Conservation (phyloP, 2,113 vertebrate species). For the Eurypyga helias region DNA sequence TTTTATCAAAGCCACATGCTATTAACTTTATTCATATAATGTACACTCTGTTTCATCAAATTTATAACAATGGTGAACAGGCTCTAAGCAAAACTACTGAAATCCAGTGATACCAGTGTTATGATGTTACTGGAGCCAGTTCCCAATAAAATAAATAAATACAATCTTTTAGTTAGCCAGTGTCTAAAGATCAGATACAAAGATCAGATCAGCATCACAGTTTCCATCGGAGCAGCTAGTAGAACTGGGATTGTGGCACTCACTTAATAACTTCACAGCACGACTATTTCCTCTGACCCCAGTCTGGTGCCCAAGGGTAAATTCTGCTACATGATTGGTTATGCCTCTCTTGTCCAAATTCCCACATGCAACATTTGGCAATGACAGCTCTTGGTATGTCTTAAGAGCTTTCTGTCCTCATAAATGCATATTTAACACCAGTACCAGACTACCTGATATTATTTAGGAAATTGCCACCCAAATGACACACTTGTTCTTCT, state of each 20-base stretch:
- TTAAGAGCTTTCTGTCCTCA: not conserved
- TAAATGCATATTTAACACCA: not conserved
- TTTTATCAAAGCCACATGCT: not conserved
- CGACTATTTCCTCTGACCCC: not conserved
- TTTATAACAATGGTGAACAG: not conserved
- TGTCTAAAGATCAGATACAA: not conserved
- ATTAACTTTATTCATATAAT: not conserved
- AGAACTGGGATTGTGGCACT: not conserved
- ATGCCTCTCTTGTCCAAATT: not conserved
- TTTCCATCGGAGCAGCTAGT: not conserved
- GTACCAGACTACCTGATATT: not conserved
- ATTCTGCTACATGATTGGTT: not conserved
- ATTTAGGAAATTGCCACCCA: not conserved
- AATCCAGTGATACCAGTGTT: not conserved
- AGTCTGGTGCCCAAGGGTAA: not conserved
- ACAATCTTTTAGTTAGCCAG: not conserved
- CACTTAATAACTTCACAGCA: not conserved
- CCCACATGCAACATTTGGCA: not conserved
- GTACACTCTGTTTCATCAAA: not conserved
- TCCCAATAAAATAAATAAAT: not conserved
- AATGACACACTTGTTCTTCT: not conserved
- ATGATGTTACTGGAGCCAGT: not conserved
- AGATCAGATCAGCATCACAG: not conserved
- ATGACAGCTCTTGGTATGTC: not conserved
- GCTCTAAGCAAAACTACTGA: not conserved